Base-by-base conservation (phyloP, 2,888 invertebrate genomes). In the Diploptera punctata region DNA sequence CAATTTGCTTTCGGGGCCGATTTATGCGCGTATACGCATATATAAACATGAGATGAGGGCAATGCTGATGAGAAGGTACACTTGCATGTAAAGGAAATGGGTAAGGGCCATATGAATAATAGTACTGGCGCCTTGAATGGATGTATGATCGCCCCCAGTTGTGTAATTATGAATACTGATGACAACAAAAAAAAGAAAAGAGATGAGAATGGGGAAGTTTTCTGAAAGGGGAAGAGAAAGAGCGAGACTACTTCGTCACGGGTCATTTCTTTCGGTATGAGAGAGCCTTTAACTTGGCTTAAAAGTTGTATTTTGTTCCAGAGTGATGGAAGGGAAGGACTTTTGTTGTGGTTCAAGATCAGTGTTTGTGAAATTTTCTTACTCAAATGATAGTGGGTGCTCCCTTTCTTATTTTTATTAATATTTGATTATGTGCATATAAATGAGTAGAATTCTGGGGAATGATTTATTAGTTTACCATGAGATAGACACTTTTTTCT, bases 121-220 rank as follows among this genome's bases (percentile, higher is more conserved):
- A 24, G 16, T 29, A 9, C 29, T n/a, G 29, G 13, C 29, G 29
- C 29, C 57, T 24, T 52, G 2, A 52, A 52, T 52, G 1, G 52
- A 24, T 24, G 21, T 24, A 10, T 52, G 13, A 65, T 44, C 44
- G 16, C 65, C 65, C 65, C 65, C 65, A 65, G n/a, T 44, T 10
- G 47, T 65, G 47, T 65, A 65, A 65, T 65, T 65, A 65, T 65
- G 65, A 47, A 47, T 65, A 24, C 26, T 44, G 65, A 65, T 47
- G 65, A 65, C 65, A 65, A 21, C 38, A 38, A 57, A n/a, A 57
- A 2, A 24, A 24, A 52, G 7, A 3, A 18, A 47, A 47, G 52
- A 24, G 10, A 52, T 2, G 24, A 24, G 21, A 21, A 21, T 33
- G 21, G 52, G 49, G 10, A 52, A 24, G 1, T 52, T 52, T 52